Conservation (phyloP, 2,797 vertebrate genomes). For the Melanotaenia nigrans region DNA sequence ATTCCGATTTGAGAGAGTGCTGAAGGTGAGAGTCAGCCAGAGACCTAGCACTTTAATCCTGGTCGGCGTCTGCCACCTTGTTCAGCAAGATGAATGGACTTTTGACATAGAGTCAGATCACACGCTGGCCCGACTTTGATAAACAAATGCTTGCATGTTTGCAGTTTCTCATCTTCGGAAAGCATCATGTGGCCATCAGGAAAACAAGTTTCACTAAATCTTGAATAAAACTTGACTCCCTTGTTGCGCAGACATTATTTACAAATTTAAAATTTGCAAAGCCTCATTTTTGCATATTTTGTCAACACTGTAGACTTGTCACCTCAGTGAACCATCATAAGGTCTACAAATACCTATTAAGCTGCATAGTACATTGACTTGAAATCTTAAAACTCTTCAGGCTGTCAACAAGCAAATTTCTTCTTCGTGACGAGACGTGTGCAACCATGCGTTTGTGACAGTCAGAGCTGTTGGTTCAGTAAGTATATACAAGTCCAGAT, state of each 20-base stretch:
- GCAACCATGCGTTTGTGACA: constrained; percentile 24
- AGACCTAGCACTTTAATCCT: constrained; percentile 80
- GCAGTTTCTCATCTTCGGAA: constrained; percentile 35
- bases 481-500: constrained; percentile 54
- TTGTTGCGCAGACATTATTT: not conserved
- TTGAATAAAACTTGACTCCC: not conserved
- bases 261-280: not conserved
- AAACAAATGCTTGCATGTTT: constrained; percentile 67
- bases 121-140: constrained; percentile 51
- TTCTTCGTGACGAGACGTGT: constrained; percentile 24
- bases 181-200: constrained; percentile 4
- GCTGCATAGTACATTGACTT: constrained; percentile 1
- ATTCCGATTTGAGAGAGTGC: constrained; percentile 78
- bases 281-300: not conserved
- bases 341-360: not conserved
- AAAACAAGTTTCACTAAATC: not conserved
- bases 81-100: constrained; percentile 81
- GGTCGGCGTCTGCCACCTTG: constrained; percentile 71
- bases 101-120: constrained; percentile 72
- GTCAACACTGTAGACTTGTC: not conserved
- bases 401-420: constrained; percentile 48
- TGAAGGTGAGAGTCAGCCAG: constrained; percentile 78
- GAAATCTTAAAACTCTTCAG: constrained; percentile 10
- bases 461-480: constrained; percentile 25
- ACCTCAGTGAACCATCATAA: not conserved